A percentile compares a stretch with the other conserved stretches of the same genome.
These are phyloP conservation scores for Chloroceryle amazona DNA, from an alignment of 2,797 vertebrate species.

Conservation along the genomic window DNA sequence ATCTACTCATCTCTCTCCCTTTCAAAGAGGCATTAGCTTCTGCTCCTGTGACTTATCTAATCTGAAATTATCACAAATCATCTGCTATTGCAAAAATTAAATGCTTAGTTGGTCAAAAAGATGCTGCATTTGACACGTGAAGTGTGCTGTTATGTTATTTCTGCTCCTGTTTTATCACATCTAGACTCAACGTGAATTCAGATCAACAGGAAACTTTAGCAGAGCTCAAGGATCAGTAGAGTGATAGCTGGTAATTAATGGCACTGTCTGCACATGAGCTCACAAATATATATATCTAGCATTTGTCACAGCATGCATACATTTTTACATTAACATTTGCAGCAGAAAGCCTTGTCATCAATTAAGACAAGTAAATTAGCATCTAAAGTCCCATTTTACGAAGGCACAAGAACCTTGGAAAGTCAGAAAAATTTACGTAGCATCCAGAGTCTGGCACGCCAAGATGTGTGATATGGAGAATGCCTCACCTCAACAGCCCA, in stretches of 20 bases:
- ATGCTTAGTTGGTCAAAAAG: not conserved
- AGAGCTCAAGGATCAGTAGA: not conserved
- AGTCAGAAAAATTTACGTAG: not conserved
- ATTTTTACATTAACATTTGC: not conserved
- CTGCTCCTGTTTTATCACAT: not conserved
- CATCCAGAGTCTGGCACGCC: not conserved
- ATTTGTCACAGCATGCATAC: not conserved
- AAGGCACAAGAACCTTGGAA: not conserved
- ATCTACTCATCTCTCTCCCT: not conserved
- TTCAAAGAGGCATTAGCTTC: not conserved
- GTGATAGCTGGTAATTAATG: not conserved
- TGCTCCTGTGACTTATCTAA: not conserved
- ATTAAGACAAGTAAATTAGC: not conserved
- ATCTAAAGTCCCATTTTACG: not conserved
- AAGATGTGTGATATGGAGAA: not conserved
- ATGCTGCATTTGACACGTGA: not conserved
- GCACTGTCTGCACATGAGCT: not conserved
- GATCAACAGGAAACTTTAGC: not conserved
- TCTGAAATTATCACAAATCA: not conserved
- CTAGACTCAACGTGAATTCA: not conserved
- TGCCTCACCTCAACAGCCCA: not conserved
- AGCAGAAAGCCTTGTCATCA: not conserved
- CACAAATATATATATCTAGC: rapidly evolving
- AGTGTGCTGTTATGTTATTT: not conserved
- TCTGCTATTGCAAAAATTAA: not conserved